Evolutionary conservation across 2,797 vertebrate genomes (phyloP).

Genomic region (Odontamblyopus rebecca): DNA sequence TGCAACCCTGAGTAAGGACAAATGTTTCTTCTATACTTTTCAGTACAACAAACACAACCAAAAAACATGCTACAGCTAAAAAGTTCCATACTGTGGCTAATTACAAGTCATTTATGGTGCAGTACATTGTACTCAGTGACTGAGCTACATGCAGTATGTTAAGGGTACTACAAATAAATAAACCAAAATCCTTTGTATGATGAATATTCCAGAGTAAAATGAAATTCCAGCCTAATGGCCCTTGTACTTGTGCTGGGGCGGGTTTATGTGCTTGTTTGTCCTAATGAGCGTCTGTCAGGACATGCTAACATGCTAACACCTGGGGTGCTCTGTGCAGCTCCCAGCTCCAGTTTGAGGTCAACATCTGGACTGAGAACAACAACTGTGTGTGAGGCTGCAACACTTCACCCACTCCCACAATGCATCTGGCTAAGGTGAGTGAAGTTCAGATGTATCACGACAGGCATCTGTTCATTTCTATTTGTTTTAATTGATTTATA

Average conservation of each 20-base stretch:
- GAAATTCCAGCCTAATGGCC: not conserved
- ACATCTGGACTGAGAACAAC: conserved; percentile 75
- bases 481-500: not conserved
- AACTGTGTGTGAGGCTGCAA: conserved; percentile 43
- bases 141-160: not conserved
- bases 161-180: not conserved
- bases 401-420: conserved; percentile 27
- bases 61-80: no score
- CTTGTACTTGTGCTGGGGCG: conserved; percentile 11
- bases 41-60: no score
- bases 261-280: conserved; percentile 50
- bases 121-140: not conserved
- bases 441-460: not conserved
- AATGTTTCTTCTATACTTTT: no score
- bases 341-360: conserved; percentile 70
- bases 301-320: conserved; percentile 66
- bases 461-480: not conserved
- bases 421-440: not conserved
- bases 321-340: conserved; percentile 67
- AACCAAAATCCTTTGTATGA: not conserved
- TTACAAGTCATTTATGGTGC: not conserved
- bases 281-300: conserved; percentile 77
- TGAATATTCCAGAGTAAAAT: not conserved
- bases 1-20: no score
- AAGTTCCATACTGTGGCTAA: not conserved